Evolutionary conservation across 1,140 invertebrate genomes (phyloP).

Genomic region (Antheraea pernyi): DNA sequence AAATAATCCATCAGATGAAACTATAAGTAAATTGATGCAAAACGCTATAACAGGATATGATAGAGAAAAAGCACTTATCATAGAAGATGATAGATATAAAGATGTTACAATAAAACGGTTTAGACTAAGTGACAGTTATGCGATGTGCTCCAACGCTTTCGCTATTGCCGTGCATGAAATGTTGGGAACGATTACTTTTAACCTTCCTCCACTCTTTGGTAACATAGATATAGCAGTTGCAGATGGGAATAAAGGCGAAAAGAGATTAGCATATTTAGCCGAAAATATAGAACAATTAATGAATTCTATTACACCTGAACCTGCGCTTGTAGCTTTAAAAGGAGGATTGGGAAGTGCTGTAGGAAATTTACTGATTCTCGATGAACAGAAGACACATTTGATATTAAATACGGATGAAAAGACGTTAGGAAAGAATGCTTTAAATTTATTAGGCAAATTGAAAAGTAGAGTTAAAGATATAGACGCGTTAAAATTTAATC

Average conservation of each 20-base stretch:
- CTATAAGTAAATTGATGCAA: background rate
- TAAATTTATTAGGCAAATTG: background rate
- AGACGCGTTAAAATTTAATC: slow-evolving; percentile 2
- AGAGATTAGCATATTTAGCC: slow-evolving; percentile 4
- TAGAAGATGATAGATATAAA: background rate
- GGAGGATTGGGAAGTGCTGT: background rate
- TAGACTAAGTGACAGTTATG: background rate
- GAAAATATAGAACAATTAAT: background rate
- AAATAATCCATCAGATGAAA: background rate
- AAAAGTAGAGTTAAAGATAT: background rate
- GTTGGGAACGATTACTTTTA: slow-evolving; percentile 5
- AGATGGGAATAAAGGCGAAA: slow-evolving; percentile 2
- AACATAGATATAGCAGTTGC: slow-evolving; percentile 17
- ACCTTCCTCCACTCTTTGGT: slow-evolving; percentile 18
- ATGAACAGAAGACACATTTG: background rate
- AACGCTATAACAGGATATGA: background rate
- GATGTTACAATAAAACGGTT: background rate
- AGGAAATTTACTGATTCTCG: slow-evolving; percentile 2
- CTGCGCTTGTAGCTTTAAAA: background rate
- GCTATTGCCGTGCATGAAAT: background rate
- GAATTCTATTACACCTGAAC: background rate
- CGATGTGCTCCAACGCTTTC: background rate
- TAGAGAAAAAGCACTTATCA: background rate
- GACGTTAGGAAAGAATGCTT: background rate
- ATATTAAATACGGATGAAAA: background rate